A percentile compares a stretch with the other conserved stretches of the same genome.
Conservation (phyloP, 1,140 invertebrate species). For the Drosophila mayri region DNA sequence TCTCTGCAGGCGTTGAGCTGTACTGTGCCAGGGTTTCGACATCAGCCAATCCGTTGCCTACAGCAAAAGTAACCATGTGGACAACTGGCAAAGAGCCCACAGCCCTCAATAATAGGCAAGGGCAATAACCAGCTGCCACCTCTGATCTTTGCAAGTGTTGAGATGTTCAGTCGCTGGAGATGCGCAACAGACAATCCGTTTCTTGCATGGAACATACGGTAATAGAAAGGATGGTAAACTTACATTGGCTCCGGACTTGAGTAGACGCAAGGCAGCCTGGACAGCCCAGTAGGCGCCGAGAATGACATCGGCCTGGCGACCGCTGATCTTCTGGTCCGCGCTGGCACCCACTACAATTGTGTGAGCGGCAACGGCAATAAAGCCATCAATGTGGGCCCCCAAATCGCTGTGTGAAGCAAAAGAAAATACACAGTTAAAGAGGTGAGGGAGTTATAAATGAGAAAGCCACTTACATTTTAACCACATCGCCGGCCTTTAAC, state of each 20-base stretch:
- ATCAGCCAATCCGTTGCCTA: constrained; percentile 64
- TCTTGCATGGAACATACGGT: constrained; percentile 30
- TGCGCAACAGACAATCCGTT: constrained; percentile 64
- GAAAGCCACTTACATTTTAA: constrained; percentile 94
- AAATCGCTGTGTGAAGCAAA: constrained; percentile 90
- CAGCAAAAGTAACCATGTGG: constrained; percentile 18
- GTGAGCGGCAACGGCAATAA: constrained; percentile 99
- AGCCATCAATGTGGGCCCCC: constrained; percentile 99
- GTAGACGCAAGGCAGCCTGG: constrained; percentile 96
- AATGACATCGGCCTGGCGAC: constrained; percentile 97
- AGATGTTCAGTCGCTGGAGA: constrained; percentile 47
- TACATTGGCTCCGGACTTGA: constrained; percentile 96
- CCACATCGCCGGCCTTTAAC: constrained; percentile 97
- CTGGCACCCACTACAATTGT: constrained; percentile 95
- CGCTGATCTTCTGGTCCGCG: constrained; percentile 90
- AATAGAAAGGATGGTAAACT: constrained; percentile 34
- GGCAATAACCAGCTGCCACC: constrained; percentile 27
- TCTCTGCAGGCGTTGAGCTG: constrained; percentile 61
- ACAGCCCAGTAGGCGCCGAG: constrained; percentile 97
- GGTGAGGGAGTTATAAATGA: constrained; percentile 36
- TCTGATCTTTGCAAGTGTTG: constrained; percentile 61
- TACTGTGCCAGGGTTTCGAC: constrained; percentile 42
- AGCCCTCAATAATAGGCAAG: constrained; percentile 10
- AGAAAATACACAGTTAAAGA: neutral
- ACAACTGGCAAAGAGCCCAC: constrained; percentile 10